A percentile compares a stretch with the other conserved stretches of the same genome.
Evolutionary conservation across 2,113 vertebrate species (phyloP).

Genomic region (Megalops atlanticus): DNA sequence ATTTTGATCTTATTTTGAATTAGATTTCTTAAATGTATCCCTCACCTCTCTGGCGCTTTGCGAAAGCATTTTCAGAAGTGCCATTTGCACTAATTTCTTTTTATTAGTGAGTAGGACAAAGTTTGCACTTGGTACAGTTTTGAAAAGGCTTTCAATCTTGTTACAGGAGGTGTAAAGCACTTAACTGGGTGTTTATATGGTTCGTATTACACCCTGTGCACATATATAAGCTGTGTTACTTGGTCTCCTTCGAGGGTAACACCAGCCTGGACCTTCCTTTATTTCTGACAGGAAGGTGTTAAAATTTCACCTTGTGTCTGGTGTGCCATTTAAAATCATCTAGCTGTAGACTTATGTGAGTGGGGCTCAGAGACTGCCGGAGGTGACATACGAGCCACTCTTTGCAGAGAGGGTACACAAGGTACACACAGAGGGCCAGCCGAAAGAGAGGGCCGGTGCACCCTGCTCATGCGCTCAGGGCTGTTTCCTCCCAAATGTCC

Average conservation of each 20-base stretch:
- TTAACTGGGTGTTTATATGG: background rate
- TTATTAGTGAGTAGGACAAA: too few species aligned
- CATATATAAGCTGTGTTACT: background rate
- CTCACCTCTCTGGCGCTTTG: too few species aligned
- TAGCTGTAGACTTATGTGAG: background rate
- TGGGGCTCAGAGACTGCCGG: background rate
- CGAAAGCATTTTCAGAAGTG: too few species aligned
- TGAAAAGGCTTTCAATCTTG: too few species aligned
- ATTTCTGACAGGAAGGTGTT: constrained; percentile 49
- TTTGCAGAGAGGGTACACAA: background rate
- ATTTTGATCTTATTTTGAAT: too few species aligned
- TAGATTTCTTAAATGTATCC: too few species aligned
- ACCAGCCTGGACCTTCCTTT: constrained; percentile 15
- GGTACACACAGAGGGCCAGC: too few species aligned
- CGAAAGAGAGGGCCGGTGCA: background rate
- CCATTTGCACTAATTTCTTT: too few species aligned
- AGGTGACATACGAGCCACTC: background rate
- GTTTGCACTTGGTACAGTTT: too few species aligned
- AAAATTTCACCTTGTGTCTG: constrained; percentile 46
- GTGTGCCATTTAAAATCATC: constrained; percentile 16
- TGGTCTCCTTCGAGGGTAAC: background rate
- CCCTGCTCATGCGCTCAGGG: background rate
- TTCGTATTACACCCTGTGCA: background rate
- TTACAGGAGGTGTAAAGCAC: too few species aligned
- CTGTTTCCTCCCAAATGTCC: background rate